Evolutionary conservation across 2,113 vertebrate genomes (phyloP).

Genomic region (Bostrychus sinensis): DNA sequence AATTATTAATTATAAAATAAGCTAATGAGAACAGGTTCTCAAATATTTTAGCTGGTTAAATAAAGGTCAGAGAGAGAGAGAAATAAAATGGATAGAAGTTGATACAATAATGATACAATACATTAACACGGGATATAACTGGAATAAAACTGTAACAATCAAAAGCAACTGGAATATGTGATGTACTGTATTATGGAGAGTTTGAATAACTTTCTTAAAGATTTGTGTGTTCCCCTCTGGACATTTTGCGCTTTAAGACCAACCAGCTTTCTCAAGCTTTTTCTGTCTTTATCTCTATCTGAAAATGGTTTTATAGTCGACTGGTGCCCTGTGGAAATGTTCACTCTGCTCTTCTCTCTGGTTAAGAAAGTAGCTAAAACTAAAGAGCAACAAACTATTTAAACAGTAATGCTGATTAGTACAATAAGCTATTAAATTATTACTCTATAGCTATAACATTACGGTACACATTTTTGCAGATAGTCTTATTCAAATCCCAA

Average conservation of each 20-base stretch:
- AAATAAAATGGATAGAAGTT: too few relatives aligned
- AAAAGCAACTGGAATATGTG: too few relatives aligned
- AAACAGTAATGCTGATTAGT: neutral
- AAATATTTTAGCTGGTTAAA: too few relatives aligned
- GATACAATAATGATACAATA: too few relatives aligned
- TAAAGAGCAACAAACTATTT: neutral
- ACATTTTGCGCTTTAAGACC: neutral
- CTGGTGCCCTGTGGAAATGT: slow-evolving; percentile 34
- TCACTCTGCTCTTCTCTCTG: slow-evolving; percentile 15
- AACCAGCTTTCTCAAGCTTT: neutral
- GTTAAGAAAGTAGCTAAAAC: slow-evolving; percentile 8
- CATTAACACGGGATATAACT: too few relatives aligned
- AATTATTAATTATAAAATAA: too few relatives aligned
- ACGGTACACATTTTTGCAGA: neutral
- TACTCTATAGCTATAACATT: neutral
- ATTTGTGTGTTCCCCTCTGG: neutral
- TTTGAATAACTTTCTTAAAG: neutral
- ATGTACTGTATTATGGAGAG: neutral
- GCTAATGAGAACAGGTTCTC: too few relatives aligned
- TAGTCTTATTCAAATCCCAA: neutral
- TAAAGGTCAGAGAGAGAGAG: too few relatives aligned
- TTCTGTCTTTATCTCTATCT: neutral
- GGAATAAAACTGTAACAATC: too few relatives aligned
- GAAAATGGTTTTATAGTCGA: neutral
- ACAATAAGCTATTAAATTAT: neutral